Evolutionary conservation across 2,797 vertebrate species (phyloP).

Genomic region (Tokudaia tokunoshimensis): DNA sequence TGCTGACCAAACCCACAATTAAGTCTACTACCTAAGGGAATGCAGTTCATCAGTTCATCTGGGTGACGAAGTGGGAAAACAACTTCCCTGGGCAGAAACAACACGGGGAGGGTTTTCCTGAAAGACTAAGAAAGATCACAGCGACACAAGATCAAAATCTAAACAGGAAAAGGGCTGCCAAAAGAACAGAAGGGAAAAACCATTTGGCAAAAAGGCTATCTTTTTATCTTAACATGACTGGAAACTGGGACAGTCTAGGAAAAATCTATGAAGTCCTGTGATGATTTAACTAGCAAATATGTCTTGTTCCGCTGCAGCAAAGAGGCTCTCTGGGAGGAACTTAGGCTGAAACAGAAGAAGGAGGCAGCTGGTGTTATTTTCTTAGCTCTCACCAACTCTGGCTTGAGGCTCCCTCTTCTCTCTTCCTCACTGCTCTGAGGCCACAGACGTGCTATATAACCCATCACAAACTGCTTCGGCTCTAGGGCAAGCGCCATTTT

Average conservation of each 20-base stretch:
- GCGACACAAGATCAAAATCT: slow-evolving; percentile 39
- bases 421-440: not conserved
- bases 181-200: slow-evolving; percentile 39
- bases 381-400: not conserved
- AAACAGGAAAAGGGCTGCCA: slow-evolving; percentile 43
- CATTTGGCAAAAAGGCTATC: not conserved
- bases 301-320: not conserved
- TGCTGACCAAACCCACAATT: slow-evolving; percentile 34
- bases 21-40: not conserved
- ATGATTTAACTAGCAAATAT: not conserved
- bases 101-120: slow-evolving; percentile 39
- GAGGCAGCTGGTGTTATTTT: not conserved
- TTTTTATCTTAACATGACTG: slow-evolving; percentile 47
- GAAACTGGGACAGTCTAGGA: not conserved
- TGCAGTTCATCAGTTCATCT: slow-evolving; percentile 30
- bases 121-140: slow-evolving; percentile 54
- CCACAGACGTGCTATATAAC: not conserved
- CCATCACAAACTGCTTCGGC: not conserved
- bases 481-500: not conserved
- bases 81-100: slow-evolving; percentile 25
- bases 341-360: not conserved
- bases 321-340: slow-evolving; percentile 8
- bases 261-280: slow-evolving; percentile 9
- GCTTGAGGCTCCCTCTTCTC: not conserved
- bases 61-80: slow-evolving; percentile 32